Conservation (phyloP, 64 coral and sea anemone species). For the Porites australiensis region DNA sequence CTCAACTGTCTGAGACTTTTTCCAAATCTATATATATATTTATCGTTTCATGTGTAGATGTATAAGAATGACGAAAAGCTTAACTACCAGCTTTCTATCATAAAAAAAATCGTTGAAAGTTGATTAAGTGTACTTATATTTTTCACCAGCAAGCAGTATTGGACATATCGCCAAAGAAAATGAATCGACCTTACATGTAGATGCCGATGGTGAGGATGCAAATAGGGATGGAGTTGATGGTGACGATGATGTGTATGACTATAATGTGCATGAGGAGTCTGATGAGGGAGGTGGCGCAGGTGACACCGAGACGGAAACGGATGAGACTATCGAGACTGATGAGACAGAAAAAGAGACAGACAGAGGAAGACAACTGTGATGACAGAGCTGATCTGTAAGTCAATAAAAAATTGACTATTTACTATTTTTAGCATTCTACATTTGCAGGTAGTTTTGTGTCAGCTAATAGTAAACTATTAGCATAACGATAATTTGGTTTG, state of each 20-base stretch:
- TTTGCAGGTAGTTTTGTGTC: no score
- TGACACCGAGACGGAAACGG: background rate
- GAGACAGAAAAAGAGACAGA: background rate
- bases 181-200: background rate
- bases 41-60: background rate
- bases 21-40: background rate
- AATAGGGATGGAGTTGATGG: background rate
- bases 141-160: background rate
- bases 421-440: no score
- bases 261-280: background rate
- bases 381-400: background rate
- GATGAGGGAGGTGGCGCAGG: background rate
- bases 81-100: background rate
- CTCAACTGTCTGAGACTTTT: no score
- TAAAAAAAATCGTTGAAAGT: background rate
- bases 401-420: background rate
- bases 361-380: background rate
- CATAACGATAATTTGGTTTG: no score
- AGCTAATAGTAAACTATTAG: background rate
- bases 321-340: conserved; percentile 11
- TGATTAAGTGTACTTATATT: background rate
- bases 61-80: background rate
- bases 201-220: no score
- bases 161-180: background rate
- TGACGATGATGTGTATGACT: background rate